Conservation (phyloP, 2,797 vertebrate species). For the Rhinophrynus dorsalis region DNA sequence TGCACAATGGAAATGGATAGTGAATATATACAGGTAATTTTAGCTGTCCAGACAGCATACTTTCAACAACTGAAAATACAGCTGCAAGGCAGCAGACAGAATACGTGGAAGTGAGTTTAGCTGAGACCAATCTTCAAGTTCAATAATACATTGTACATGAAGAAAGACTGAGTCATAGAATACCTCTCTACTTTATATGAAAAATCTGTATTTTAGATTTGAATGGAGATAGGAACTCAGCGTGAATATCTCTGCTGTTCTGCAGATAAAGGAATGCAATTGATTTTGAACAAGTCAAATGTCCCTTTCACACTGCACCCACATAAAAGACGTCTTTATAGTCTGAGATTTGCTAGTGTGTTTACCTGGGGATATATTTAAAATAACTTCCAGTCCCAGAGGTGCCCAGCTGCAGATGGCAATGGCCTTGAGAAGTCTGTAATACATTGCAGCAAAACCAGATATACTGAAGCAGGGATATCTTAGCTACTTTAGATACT, state of each 20-base stretch:
- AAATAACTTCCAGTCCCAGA: no score
- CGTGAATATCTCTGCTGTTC: conserved; percentile 14
- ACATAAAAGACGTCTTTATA: conserved; percentile 20
- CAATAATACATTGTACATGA: conserved; percentile 14
- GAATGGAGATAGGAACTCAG: conserved; percentile 19
- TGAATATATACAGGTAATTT: conserved; percentile 35
- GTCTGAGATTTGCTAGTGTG: background rate
- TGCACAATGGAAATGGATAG: conserved; percentile 18
- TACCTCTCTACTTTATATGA: conserved; percentile 4
- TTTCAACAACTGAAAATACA: conserved; percentile 31
- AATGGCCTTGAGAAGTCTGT: no score
- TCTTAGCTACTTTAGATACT: no score
- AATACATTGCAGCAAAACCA: no score
- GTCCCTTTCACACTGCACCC: background rate
- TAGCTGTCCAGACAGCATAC: conserved; percentile 19
- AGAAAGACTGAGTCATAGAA: background rate
- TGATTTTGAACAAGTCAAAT: conserved; percentile 16
- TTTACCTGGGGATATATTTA: background rate
- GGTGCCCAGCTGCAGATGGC: no score
- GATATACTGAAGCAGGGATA: no score
- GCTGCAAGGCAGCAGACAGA: conserved; percentile 18
- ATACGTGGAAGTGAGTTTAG: conserved; percentile 4
- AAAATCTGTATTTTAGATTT: conserved; percentile 33
- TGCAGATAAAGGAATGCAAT: conserved; percentile 36
- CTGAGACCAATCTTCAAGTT: conserved; percentile 20